phyloP scores from a whole-genome alignment of 2,797 vertebrate species.

The Columba guinea region DNA sequence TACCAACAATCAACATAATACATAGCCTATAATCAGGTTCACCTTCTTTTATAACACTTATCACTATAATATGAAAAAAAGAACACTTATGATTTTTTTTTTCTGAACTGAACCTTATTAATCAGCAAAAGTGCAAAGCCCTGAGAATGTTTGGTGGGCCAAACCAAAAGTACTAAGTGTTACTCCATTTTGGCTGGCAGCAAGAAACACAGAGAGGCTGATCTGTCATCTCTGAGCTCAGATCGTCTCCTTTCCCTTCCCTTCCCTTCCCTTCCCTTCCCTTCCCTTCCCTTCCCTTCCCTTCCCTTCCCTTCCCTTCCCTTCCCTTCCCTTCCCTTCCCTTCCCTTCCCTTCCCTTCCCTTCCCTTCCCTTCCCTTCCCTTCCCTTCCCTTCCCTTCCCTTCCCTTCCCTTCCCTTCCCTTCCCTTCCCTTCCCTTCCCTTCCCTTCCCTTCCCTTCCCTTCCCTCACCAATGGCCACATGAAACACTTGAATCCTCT shows the following conservation, averaged over 20 bases:
- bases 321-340: neutral
- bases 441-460: neutral
- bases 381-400: neutral
- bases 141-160: neutral
- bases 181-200: slow-evolving; percentile 47
- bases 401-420: neutral
- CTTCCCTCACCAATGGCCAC: neutral
- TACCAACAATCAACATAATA: neutral
- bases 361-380: neutral
- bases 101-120: neutral
- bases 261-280: no score
- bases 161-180: neutral
- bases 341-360: neutral
- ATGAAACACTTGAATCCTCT: neutral
- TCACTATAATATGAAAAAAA: neutral
- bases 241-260: neutral
- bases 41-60: neutral
- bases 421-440: neutral
- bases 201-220: neutral
- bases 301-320: neutral
- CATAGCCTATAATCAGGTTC: neutral
- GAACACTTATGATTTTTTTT: neutral
- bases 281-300: no score
- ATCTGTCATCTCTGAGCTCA: neutral
- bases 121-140: neutral